A percentile compares a stretch with the other conserved stretches of the same genome.
Conservation (phyloP, 2,797 vertebrate genomes). For the Typhlichthys subterraneus region DNA sequence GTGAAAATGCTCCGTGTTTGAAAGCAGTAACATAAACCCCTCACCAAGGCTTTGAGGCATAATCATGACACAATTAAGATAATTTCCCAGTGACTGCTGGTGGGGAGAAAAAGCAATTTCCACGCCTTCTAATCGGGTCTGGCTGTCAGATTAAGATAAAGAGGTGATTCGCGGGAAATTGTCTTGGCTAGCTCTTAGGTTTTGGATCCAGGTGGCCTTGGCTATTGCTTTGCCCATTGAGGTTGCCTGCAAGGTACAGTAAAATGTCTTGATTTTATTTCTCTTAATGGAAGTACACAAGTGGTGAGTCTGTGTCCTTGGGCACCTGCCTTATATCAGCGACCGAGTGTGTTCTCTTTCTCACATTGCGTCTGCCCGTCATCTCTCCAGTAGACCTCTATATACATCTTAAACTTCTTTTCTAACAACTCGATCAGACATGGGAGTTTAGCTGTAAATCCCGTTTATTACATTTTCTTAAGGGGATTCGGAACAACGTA, state of each 20-base stretch:
- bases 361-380: background rate
- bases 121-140: slow-evolving; percentile 81
- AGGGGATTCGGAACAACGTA: too few species aligned
- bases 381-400: background rate
- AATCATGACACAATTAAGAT: slow-evolving; percentile 88
- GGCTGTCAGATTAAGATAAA: slow-evolving; percentile 88
- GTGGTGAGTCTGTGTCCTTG: slow-evolving; percentile 71
- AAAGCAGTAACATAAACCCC: slow-evolving; percentile 65
- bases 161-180: slow-evolving; percentile 83
- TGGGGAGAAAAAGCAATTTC: slow-evolving; percentile 86
- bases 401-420: background rate
- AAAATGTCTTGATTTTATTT: slow-evolving; percentile 69
- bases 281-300: slow-evolving; percentile 73
- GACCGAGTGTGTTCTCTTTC: background rate
- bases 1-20: slow-evolving; percentile 54
- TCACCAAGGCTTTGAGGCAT: slow-evolving; percentile 80
- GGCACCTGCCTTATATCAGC: slow-evolving; percentile 70
- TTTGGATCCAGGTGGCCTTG: slow-evolving; percentile 79
- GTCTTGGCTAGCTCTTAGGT: slow-evolving; percentile 79
- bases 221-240: slow-evolving; percentile 69
- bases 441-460: too few species aligned
- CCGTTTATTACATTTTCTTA: too few species aligned
- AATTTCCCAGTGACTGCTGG: slow-evolving; percentile 82
- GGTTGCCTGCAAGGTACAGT: slow-evolving; percentile 65
- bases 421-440: background rate